A percentile compares a stretch with the other conserved stretches of the same genome.
phyloP scores from a whole-genome alignment of 2,888 invertebrate genomes.

The Ariolimax columbianus region DNA sequence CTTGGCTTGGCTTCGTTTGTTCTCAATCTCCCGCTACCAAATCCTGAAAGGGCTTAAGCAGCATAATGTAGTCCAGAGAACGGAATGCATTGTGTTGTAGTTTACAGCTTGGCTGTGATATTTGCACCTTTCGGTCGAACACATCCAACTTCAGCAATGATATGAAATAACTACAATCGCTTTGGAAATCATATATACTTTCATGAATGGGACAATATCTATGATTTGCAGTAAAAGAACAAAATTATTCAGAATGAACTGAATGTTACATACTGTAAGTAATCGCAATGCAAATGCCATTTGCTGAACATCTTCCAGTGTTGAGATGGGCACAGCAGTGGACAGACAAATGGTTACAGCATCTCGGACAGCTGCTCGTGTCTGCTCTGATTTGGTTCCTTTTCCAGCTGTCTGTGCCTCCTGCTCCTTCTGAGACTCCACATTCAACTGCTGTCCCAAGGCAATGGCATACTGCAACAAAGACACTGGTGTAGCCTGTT shows the following conservation, averaged over 20 bases:
- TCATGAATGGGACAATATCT: no score
- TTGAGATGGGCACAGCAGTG: constrained; percentile 58
- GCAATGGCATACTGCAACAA: constrained; percentile 66
- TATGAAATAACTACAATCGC: no score
- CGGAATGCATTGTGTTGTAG: no score
- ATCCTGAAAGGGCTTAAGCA: no score
- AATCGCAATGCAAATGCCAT: constrained; percentile 61
- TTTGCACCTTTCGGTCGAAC: no score
- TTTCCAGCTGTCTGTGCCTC: constrained; percentile 36
- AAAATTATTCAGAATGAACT: not conserved
- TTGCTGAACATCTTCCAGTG: constrained; percentile 61
- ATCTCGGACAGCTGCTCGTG: constrained; percentile 61
- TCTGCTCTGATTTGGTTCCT: constrained; percentile 39
- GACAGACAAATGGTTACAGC: constrained; percentile 58
- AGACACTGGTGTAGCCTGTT: constrained; percentile 61
- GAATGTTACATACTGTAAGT: constrained; percentile 62
- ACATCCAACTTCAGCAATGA: no score
- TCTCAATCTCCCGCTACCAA: no score
- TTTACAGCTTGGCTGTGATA: no score
- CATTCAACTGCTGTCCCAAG: constrained; percentile 63
- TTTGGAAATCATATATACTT: no score
- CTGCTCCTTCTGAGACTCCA: constrained; percentile 55
- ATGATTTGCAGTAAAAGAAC: no score
- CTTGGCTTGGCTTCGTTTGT: no score
- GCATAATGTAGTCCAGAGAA: no score